Percentiles rank a stretch among this genome's conserved stretches.
These are phyloP conservation scores for Megaptera novaeangliae DNA, from an alignment of 2,113 vertebrate genomes.

Conservation along the genomic window DNA sequence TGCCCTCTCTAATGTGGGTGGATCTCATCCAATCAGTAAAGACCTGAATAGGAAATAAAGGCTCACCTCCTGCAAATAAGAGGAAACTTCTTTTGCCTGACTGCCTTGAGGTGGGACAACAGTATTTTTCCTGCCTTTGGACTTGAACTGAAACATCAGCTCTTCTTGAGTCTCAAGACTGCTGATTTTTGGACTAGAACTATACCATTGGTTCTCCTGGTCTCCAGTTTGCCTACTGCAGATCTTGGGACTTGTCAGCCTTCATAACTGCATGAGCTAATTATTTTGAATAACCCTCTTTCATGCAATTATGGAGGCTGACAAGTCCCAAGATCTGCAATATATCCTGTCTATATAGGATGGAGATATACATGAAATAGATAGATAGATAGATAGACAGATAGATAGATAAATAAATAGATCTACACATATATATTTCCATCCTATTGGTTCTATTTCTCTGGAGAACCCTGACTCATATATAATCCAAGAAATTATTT, in stretches of 20 bases:
- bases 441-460: neutral
- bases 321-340: neutral
- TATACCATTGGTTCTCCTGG: neutral
- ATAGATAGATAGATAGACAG: neutral
- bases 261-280: neutral
- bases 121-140: neutral
- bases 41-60: neutral
- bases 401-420: neutral
- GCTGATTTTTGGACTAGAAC: neutral
- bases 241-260: neutral
- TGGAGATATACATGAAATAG: neutral
- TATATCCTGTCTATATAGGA: neutral
- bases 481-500: neutral
- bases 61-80: accelerated
- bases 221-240: neutral
- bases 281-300: neutral
- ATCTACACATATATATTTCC: neutral
- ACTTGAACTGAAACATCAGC: neutral
- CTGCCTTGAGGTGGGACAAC: neutral
- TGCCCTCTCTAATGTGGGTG: neutral
- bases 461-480: neutral
- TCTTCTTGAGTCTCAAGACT: neutral
- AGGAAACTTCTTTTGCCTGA: neutral
- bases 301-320: neutral
- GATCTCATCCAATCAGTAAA: neutral